A percentile compares a stretch with the other conserved stretches of the same genome.
Evolutionary conservation across 2,797 vertebrate species (phyloP).

Genomic region (Leptodactylus fallax): DNA sequence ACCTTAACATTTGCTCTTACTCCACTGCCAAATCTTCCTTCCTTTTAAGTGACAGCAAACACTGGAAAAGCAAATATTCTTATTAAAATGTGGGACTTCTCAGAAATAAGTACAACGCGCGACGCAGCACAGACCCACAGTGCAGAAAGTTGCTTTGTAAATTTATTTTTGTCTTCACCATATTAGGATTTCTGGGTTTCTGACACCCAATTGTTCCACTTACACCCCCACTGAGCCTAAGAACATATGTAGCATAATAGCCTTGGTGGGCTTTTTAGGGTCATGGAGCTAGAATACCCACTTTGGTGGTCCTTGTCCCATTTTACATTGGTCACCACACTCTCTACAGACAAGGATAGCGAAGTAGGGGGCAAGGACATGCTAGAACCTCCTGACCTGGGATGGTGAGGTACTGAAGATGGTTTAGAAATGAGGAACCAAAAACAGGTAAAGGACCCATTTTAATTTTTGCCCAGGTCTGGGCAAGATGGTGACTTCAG

Average conservation of each 20-base stretch:
- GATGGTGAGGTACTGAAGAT: too few species aligned
- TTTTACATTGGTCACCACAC: too few species aligned
- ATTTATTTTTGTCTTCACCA: not conserved
- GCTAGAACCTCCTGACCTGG: not conserved
- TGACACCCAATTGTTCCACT: not conserved
- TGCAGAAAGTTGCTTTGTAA: not conserved
- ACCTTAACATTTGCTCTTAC: conserved; percentile 33
- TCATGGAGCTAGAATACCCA: not conserved
- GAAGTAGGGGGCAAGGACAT: not conserved
- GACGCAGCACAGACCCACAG: not conserved
- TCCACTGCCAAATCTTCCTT: conserved; percentile 45
- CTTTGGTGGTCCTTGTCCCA: not conserved
- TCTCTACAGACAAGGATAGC: too few species aligned
- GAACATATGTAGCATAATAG: not conserved
- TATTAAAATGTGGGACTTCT: not conserved
- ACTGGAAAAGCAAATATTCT: conserved; percentile 41
- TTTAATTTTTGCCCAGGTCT: too few species aligned
- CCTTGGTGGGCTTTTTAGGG: not conserved
- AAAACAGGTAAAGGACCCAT: too few species aligned
- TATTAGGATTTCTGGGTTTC: not conserved
- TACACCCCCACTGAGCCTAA: not conserved
- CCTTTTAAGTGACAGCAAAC: conserved; percentile 44
- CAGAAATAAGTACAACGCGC: not conserved
- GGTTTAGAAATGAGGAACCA: too few species aligned
- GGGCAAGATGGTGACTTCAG: too few species aligned